Conservation (phyloP, 1,140 invertebrate species). For the Arion vulgaris region DNA sequence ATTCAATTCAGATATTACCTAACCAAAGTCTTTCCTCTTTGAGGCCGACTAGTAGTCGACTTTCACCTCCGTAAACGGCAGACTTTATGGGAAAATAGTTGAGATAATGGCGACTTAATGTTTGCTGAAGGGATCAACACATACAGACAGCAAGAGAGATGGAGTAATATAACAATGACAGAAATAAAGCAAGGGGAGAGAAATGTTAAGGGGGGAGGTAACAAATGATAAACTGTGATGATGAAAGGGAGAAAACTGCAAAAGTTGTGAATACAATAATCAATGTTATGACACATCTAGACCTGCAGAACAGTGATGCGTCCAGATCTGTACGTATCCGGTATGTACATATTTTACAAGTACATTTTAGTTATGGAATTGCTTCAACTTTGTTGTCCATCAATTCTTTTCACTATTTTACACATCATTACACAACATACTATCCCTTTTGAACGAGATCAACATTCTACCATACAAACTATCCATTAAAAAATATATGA, state of each 20-base stretch:
- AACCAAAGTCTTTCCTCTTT: constrained; percentile 5
- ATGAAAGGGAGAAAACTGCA: background rate
- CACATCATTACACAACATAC: too few species aligned
- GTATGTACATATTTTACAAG: too few species aligned
- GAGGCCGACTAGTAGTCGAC: constrained; percentile 1
- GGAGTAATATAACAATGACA: background rate
- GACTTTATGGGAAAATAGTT: background rate
- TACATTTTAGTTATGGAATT: too few species aligned
- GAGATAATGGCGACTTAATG: background rate
- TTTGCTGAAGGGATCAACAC: background rate
- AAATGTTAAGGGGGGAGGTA: background rate
- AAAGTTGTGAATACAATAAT: background rate
- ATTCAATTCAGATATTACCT: background rate
- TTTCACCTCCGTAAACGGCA: constrained; percentile 3
- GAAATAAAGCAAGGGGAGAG: background rate
- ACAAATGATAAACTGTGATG: background rate
- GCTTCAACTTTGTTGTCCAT: too few species aligned
- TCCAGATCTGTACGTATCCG: background rate
- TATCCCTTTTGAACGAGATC: too few species aligned
- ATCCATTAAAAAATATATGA: too few species aligned
- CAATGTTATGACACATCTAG: background rate
- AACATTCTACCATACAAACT: too few species aligned
- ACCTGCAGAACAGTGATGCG: background rate
- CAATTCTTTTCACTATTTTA: too few species aligned
- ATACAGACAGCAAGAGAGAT: background rate